Evolutionary conservation across 2,113 vertebrate species (phyloP).

Genomic region (Apeltes quadracus): DNA sequence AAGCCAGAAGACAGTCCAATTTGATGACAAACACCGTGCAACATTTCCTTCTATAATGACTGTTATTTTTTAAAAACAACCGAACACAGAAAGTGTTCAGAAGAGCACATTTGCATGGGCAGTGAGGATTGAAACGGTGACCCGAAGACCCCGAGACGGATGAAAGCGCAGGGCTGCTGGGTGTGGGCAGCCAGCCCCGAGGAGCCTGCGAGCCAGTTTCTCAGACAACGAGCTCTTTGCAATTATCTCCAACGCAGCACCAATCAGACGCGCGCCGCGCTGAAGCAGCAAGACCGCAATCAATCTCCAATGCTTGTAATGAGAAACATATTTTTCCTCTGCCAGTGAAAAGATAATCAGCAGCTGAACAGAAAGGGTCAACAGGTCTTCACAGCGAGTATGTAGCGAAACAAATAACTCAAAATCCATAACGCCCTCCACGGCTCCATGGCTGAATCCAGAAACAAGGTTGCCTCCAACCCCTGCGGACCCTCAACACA

Average conservation of each 20-base stretch:
- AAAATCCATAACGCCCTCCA: constrained; percentile 49
- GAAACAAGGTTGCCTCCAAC: constrained; percentile 59
- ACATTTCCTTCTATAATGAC: constrained; percentile 25
- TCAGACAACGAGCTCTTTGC: constrained; percentile 59
- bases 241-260: constrained; percentile 69
- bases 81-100: constrained; percentile 26
- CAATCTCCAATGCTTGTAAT: constrained; percentile 70
- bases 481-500: constrained; percentile 16
- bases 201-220: constrained; percentile 31
- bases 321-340: constrained; percentile 72
- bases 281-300: constrained; percentile 56
- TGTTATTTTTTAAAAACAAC: constrained; percentile 27
- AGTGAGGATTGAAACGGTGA: constrained; percentile 43
- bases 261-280: constrained; percentile 65
- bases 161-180: constrained; percentile 22
- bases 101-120: constrained; percentile 47
- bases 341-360: constrained; percentile 72
- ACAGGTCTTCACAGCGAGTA: constrained; percentile 55
- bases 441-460: constrained; percentile 27
- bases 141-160: constrained; percentile 41
- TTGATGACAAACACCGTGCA: not conserved
- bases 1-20: not conserved
- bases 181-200: constrained; percentile 40
- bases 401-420: constrained; percentile 55
- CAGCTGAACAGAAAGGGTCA: constrained; percentile 64